Evolutionary conservation across 30 jellyfish, hydroid and myxozoan species (phyloP), one percentile per base, ranked within the genome.

Genomic region (Cassiopea xamachana): DNA sequence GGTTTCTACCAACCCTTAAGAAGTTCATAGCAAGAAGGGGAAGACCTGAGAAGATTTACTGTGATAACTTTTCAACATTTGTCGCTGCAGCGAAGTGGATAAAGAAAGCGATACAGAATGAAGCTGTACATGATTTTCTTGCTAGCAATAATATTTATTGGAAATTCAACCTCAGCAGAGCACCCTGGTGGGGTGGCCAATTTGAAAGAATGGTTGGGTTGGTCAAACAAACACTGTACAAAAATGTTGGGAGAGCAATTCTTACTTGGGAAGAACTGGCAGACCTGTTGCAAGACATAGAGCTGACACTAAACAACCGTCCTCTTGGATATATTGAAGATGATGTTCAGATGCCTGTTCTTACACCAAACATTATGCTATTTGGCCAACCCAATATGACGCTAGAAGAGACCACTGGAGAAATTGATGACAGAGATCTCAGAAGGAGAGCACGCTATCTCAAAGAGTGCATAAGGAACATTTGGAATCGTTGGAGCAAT

Each of bases 281-380:
- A 27, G 39, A 27, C 39, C 39, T 27, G 39, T 27, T 27, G 39
- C 81, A 48, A 6, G 94, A 91, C 48, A 91, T 84, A 39, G 97
- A 91, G 75, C 73, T 49, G 69, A 83, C 88, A 39, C 80, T 91
- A 0, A 91, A 84, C 87, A 91, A 91, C 91, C 62, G 98, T 46
- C 98, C 98, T 7, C 81, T 92, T 49, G 69, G 87, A 1, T 92
- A 92, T 64, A 79, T 86, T 14, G 98, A 92, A 61, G 98, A 92
- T 70, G 98, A 92, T 72, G 83, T 92, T 48, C 96, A 92, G 79
- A 43, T 69, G 51, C 89, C 81, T 47, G 69, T 81, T 44, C 91
- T 92, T 2, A 92, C 98, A 82, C 98, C 96, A 48, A 86, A 92
- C 79, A 67, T 27, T 27, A 27, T 43, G 92, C 85, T 92, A 10